phyloP scores from a whole-genome alignment of 2,113 vertebrate genomes.

The Upupa epops region DNA sequence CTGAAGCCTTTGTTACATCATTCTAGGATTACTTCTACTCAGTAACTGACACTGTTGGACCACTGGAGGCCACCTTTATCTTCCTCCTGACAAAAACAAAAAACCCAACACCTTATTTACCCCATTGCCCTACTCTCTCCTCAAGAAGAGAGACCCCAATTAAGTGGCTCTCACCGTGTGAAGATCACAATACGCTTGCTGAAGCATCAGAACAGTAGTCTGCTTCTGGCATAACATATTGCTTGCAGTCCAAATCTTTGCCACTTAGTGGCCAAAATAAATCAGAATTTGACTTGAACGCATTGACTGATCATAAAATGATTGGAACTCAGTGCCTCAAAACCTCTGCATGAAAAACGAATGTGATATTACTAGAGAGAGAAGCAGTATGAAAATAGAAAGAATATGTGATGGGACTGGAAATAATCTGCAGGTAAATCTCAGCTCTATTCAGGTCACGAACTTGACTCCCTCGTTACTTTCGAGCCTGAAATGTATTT shows the following conservation, averaged over 20 bases:
- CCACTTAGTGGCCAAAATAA: background rate
- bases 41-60: background rate
- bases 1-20: fast-evolving
- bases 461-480: constrained; percentile 26
- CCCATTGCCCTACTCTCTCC: background rate
- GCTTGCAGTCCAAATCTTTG: background rate
- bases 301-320: background rate
- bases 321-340: background rate
- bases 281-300: background rate
- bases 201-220: background rate
- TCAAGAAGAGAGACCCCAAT: background rate
- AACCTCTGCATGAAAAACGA: background rate
- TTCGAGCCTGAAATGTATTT: constrained; percentile 13
- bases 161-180: background rate
- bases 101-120: background rate
- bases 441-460: constrained; percentile 1
- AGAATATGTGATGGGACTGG: background rate
- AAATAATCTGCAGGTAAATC: constrained; percentile 31
- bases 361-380: background rate
- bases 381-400: background rate
- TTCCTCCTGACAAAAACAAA: background rate
- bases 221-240: background rate
- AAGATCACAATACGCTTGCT: background rate
- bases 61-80: background rate
- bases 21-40: background rate